Evolutionary conservation across 2,113 vertebrate genomes (phyloP).

Genomic region (Rhinoderma darwinii): DNA sequence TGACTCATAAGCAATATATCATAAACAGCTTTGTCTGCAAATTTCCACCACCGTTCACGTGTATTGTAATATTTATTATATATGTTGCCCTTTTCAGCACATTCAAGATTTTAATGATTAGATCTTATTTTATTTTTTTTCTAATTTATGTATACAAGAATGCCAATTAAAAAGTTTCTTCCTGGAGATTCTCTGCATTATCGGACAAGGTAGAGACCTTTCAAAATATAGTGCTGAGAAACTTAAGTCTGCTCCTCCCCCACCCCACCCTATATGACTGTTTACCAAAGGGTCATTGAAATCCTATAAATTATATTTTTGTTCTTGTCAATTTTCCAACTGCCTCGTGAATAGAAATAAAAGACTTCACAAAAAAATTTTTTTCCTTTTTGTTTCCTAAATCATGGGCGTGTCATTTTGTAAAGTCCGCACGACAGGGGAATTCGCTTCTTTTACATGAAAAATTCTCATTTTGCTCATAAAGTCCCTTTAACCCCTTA

Average conservation of each 20-base stretch:
- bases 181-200: neutral
- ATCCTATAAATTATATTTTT: constrained; percentile 9
- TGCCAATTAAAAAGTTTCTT: constrained; percentile 42
- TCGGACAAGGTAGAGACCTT: constrained; percentile 6
- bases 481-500: neutral
- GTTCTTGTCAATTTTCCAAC: neutral
- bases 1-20: constrained; percentile 18
- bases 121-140: neutral
- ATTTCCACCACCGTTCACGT: neutral
- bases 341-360: neutral
- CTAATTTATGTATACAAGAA: neutral
- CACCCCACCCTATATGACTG: neutral
- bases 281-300: neutral
- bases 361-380: neutral
- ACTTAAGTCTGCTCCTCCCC: neutral
- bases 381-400: neutral
- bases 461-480: neutral
- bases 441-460: neutral
- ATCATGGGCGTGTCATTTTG: neutral
- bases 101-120: neutral
- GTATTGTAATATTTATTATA: neutral
- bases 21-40: constrained; percentile 27
- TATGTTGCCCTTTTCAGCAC: constrained; percentile 39
- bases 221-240: neutral
- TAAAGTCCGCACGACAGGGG: neutral